Conservation (phyloP, 2,888 invertebrate genomes). For the Leptinotarsa peninsularis region DNA sequence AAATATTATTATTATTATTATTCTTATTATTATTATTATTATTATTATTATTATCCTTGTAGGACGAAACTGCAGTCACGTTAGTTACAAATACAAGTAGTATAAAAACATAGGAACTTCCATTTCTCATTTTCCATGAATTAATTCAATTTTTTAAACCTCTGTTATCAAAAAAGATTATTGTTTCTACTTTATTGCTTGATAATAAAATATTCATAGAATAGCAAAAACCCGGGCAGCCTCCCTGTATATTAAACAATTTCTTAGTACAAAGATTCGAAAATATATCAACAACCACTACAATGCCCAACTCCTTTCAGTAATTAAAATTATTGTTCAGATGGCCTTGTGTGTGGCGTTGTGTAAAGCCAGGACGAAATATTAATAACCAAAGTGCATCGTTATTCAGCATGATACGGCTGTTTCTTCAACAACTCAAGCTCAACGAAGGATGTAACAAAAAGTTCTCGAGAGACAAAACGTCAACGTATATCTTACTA, state of each 20-base stretch:
- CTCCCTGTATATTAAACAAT: not conserved
- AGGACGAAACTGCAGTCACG: too few relatives aligned
- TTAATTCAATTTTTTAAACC: too few relatives aligned
- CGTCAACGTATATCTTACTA: not conserved
- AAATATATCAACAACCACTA: not conserved
- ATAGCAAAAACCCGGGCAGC: not conserved
- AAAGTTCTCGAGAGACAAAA: not conserved
- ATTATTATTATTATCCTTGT: too few relatives aligned
- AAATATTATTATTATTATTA: too few relatives aligned
- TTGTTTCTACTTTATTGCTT: too few relatives aligned
- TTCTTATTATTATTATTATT: too few relatives aligned
- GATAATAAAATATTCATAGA: too few relatives aligned
- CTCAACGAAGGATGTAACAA: not conserved
- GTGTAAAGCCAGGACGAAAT: not conserved
- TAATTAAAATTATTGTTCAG: constrained; percentile 9
- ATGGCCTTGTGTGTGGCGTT: not conserved
- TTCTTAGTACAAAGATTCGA: too few relatives aligned
- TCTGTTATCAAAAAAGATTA: too few relatives aligned
- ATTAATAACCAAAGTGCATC: constrained; percentile 19
- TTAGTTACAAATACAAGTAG: too few relatives aligned
- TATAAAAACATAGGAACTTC: too few relatives aligned
- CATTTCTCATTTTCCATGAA: too few relatives aligned
- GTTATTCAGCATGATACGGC: constrained; percentile 3
- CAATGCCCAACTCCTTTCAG: not conserved
- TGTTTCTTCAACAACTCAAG: not conserved